phyloP scores from a whole-genome alignment of 2,113 vertebrate genomes.

The Chauna torquata region DNA sequence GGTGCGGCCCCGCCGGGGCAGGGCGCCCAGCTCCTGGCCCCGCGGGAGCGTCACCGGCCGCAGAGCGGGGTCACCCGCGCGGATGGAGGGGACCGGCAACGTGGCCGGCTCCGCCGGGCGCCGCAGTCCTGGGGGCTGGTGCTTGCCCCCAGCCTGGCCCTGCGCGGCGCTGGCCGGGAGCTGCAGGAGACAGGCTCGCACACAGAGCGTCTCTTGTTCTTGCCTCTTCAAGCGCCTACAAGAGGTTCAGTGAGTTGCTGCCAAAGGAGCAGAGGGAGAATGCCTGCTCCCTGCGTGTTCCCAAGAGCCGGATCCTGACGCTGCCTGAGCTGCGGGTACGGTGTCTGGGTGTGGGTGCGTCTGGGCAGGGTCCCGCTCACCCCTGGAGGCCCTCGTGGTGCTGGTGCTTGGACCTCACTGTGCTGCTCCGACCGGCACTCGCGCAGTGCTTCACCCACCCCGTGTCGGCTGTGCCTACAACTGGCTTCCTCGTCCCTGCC shows the following conservation, averaged over 20 bases:
- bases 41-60: not conserved
- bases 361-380: not conserved
- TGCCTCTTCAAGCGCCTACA: slow-evolving; percentile 84
- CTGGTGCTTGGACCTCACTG: rapidly evolving
- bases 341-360: not conserved
- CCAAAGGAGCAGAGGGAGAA: slow-evolving; percentile 69
- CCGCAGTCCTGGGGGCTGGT: not conserved
- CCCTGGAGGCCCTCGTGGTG: rapidly evolving
- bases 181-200: not conserved
- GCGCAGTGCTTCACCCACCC: not conserved
- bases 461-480: not conserved
- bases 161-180: not conserved
- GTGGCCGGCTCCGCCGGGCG: rapidly evolving
- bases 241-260: slow-evolving; percentile 86
- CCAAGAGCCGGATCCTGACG: slow-evolving; percentile 77
- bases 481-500: rapidly evolving
- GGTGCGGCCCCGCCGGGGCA: not conserved
- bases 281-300: slow-evolving; percentile 52
- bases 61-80: not conserved
- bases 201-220: not conserved
- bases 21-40: not conserved
- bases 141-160: not conserved
- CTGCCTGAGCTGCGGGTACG: slow-evolving; percentile 92
- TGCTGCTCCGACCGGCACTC: not conserved
- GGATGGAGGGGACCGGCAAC: not conserved